phyloP scores from a whole-genome alignment of 2,113 vertebrate species.

The Hypocryptadius cinnamomeus region DNA sequence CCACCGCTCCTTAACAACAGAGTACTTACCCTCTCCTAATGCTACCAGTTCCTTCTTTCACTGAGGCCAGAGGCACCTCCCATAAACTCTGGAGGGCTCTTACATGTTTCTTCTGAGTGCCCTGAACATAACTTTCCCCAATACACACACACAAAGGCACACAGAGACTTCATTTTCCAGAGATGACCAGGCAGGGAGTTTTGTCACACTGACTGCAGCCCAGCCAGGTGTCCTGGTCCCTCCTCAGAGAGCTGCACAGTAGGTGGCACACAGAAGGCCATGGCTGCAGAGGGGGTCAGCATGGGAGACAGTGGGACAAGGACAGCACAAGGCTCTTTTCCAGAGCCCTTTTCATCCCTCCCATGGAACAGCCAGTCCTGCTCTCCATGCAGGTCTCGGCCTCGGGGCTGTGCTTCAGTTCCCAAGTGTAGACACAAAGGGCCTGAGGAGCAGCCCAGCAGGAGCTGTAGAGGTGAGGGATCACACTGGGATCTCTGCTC shows the following conservation, averaged over 20 bases:
- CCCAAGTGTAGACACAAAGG: not conserved
- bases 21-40: conserved; percentile 56
- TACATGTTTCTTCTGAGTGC: conserved; percentile 35
- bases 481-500: not conserved
- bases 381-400: not conserved
- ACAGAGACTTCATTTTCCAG: not conserved
- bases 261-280: not conserved
- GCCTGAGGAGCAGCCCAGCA: not conserved
- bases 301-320: not conserved
- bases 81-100: conserved; percentile 53
- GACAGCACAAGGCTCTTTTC: not conserved
- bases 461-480: not conserved
- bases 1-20: conserved; percentile 61
- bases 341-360: not conserved
- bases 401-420: not conserved
- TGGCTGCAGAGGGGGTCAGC: not conserved
- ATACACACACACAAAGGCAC: not conserved
- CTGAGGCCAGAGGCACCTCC: conserved; percentile 38
- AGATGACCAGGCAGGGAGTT: not conserved
- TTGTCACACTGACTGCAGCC: accelerated
- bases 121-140: conserved; percentile 1
- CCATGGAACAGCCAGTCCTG: not conserved
- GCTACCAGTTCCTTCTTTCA: conserved; percentile 49
- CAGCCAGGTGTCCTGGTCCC: not conserved
- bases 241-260: not conserved